Percentiles rank a stretch among this genome's conserved stretches.
Evolutionary conservation across 2,888 invertebrate genomes (phyloP).

Genomic region (Pseudococcus viburni): DNA sequence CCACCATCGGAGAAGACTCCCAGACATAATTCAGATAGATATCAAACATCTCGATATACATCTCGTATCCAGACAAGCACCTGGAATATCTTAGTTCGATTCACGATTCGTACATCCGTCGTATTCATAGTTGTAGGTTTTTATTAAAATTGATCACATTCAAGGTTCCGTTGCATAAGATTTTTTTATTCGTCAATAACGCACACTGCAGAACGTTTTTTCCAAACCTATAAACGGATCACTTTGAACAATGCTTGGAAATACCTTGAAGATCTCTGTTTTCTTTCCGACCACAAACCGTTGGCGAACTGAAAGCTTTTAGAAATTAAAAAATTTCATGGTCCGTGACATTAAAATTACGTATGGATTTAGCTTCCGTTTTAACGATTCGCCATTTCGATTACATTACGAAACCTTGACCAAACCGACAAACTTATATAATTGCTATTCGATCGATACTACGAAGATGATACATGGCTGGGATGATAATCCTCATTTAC

Average conservation of each 20-base stretch:
- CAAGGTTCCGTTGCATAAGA: conserved; percentile 3
- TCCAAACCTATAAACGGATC: background rate
- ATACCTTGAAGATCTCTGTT: conserved; percentile 9
- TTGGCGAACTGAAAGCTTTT: background rate
- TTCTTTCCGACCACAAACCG: conserved; percentile 18
- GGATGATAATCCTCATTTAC: background rate
- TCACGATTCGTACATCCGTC: background rate
- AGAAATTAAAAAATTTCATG: conserved; percentile 24
- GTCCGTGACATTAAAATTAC: conserved; percentile 42
- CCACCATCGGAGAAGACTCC: background rate
- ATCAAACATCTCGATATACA: background rate
- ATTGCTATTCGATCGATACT: conserved; percentile 3
- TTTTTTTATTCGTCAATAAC: background rate
- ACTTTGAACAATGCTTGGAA: conserved; percentile 3
- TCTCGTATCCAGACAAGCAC: background rate
- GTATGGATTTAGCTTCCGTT: conserved; percentile 39
- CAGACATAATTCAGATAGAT: conserved; percentile 1
- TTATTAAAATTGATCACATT: background rate
- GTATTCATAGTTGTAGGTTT: background rate
- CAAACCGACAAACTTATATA: background rate
- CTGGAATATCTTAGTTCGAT: background rate
- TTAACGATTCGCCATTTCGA: background rate
- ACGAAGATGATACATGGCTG: background rate
- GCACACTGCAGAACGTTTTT: background rate
- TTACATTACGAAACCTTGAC: background rate